Conservation (phyloP, 2,113 vertebrate species). For the Scatophagus argus region DNA sequence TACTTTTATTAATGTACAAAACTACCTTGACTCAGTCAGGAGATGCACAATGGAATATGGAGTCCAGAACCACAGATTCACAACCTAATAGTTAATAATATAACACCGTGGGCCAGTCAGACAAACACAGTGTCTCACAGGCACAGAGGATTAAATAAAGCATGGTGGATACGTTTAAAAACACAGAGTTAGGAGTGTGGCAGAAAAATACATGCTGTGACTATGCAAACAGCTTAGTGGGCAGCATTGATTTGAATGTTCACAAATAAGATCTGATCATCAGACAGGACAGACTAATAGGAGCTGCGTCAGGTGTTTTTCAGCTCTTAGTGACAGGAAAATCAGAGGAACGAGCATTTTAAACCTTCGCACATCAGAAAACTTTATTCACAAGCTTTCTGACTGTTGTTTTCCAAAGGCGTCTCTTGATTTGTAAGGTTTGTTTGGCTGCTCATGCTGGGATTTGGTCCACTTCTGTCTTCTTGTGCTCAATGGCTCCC, state of each 20-base stretch:
- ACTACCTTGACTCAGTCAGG: no score
- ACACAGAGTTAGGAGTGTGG: background rate
- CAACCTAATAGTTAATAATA: no score
- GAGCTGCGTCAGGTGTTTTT: conserved; percentile 18
- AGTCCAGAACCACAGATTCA: no score
- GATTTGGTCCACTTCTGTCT: background rate
- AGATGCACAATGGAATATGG: no score
- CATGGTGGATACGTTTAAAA: background rate
- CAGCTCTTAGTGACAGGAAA: background rate
- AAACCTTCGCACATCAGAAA: background rate
- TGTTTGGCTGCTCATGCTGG: background rate
- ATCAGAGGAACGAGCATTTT: background rate
- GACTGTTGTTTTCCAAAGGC: background rate
- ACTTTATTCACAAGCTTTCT: background rate
- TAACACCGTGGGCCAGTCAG: background rate
- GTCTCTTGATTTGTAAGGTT: background rate
- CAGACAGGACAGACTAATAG: conserved; percentile 14
- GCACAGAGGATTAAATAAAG: background rate
- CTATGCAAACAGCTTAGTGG: conserved; percentile 1
- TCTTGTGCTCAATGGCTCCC: background rate
- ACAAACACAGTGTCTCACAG: background rate
- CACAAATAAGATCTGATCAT: conserved; percentile 17
- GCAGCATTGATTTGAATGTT: conserved; percentile 37
- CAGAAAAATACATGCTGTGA: background rate
- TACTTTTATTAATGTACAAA: background rate